Evolutionary conservation across 1,140 invertebrate genomes (phyloP).

Genomic region (Hypothenemus hampei): DNA sequence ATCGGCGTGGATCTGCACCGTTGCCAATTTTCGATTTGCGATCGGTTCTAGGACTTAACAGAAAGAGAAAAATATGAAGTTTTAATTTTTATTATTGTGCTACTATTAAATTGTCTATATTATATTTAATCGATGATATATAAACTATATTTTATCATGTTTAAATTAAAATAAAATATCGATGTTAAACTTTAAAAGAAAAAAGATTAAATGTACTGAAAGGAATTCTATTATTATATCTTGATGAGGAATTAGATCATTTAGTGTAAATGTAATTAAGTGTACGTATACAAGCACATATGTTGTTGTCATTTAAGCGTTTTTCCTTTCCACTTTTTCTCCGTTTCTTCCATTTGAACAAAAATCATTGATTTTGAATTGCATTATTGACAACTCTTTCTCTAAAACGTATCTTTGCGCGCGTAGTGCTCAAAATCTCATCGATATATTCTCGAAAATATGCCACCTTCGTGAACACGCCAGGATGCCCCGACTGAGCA

Average conservation of each 20-base stretch:
- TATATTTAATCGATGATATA: too few relatives aligned
- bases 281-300: conserved; percentile 41
- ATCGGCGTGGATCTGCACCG: conserved; percentile 6
- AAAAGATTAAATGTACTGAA: conserved; percentile 41
- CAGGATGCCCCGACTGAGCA: conserved; percentile 53
- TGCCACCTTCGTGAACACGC: conserved; percentile 58
- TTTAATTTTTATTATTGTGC: too few relatives aligned
- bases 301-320: conserved; percentile 37
- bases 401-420: neutral
- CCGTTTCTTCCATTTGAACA: neutral
- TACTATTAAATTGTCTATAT: too few relatives aligned
- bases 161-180: conserved; percentile 32
- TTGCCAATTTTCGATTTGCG: conserved; percentile 8
- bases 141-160: conserved; percentile 43
- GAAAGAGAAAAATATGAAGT: too few relatives aligned
- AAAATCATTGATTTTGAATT: too few relatives aligned
- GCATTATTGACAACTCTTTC: neutral
- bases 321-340: conserved; percentile 17
- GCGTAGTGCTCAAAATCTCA: neutral
- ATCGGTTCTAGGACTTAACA: conserved; percentile 32
- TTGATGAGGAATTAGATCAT: conserved; percentile 38
- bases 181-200: conserved; percentile 29
- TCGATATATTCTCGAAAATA: conserved; percentile 46
- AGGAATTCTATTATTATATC: too few relatives aligned
- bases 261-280: conserved; percentile 38